Percentiles rank a stretch among this genome's conserved stretches.
These are phyloP conservation scores for Corydoras maculifer DNA, from an alignment of 2,113 vertebrate genomes.

Conservation along the genomic window DNA sequence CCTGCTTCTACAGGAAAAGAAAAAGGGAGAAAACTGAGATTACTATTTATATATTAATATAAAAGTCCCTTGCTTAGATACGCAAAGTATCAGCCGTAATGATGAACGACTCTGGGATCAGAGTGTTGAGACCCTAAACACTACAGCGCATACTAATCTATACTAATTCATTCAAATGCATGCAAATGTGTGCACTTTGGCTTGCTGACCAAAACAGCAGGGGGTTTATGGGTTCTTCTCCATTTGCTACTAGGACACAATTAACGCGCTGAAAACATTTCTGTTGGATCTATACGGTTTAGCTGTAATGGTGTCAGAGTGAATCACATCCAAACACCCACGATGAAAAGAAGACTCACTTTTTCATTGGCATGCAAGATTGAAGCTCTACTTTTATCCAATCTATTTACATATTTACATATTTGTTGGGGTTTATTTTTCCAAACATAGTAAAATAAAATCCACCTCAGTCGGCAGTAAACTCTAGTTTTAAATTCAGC, in stretches of 20 bases:
- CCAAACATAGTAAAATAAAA: background rate
- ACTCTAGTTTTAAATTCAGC: background rate
- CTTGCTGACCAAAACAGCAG: conserved; percentile 5
- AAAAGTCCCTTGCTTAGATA: conserved; percentile 2
- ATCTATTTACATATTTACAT: background rate
- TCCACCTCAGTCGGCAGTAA: background rate
- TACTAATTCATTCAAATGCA: conserved; percentile 29
- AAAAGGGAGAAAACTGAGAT: background rate
- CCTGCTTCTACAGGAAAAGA: conserved; percentile 74
- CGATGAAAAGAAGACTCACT: conserved; percentile 9
- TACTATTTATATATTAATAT: background rate
- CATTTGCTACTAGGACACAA: conserved; percentile 20
- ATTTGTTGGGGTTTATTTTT: background rate
- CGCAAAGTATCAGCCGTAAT: conserved; percentile 2
- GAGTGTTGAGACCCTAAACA: conserved; percentile 8
- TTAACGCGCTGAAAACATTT: conserved; percentile 6
- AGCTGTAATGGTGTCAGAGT: background rate
- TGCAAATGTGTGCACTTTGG: conserved; percentile 33
- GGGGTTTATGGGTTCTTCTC: background rate
- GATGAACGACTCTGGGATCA: conserved; percentile 7
- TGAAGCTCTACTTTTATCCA: background rate
- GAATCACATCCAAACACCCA: background rate
- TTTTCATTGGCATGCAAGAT: background rate
- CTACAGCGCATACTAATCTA: conserved; percentile 27
- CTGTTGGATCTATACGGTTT: background rate